Base-by-base conservation (phyloP, 1,140 invertebrate species). In the Branchinecta lynchi region DNA sequence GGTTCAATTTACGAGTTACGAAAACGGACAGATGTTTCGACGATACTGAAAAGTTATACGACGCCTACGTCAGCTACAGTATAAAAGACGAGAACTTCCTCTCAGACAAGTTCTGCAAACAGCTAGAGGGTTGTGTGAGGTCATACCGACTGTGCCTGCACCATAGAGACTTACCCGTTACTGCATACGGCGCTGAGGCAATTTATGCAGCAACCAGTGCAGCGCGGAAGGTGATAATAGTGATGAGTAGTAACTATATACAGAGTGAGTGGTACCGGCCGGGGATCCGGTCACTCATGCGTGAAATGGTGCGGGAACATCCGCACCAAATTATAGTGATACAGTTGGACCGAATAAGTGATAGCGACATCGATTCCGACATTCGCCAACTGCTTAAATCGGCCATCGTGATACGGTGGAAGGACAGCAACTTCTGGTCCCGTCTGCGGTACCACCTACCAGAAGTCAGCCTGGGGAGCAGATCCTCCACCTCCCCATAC, bases 191-290 rank as follows among this genome's bases (percentile, higher is more conserved):
- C 7, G 87, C 89, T 3, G 90, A 93, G 76, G 90, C 89, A 1
- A 90, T 97, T 65, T 86, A 90, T 69, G 89, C 94, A 77, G 92
- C 91, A 0, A 90, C 93, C 3, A 90, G 93, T 75, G 89, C 89
- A 43, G 93, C 90, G 17, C 85, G 89, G 72, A 84, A 92, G 74
- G 94, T 92, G 15, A 89, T 96, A 66, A 84, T 96, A 73, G 87
- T 96, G 44, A 77, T 97, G 43, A 92, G 91, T 3, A 91, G 91
- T 77, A 92, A 93, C 80, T 96, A 95, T 80, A 83, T 96, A 20
- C 87, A 91, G 78, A 92, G 90, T 79, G 91, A 95, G 80, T 96
- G 93, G 93, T 88, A 89, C 74, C 84, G 91, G 69, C 93, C 92
- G 76, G 93, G 96, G 79, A 93, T 95, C 77, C 92, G 93, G 79